These are phyloP conservation scores for Parochlus steinenii DNA, from an alignment of 2,888 invertebrate genomes.

Conservation along the genomic window DNA sequence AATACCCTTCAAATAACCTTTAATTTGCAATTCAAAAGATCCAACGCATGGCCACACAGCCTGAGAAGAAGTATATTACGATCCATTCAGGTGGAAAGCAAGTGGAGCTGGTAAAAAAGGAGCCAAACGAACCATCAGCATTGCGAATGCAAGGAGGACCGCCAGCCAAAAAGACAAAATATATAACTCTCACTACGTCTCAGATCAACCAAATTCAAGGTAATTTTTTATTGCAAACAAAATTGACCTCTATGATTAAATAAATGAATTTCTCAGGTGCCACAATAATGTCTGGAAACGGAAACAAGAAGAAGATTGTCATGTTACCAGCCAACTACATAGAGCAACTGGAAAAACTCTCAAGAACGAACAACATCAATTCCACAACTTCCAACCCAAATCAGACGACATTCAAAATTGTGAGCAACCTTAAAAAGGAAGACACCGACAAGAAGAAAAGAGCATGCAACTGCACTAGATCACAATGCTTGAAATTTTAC, in stretches of 20 bases:
- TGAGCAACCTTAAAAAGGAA: conserved; percentile 5
- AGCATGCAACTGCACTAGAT: conserved; percentile 99
- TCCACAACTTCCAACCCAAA: conserved; percentile 5
- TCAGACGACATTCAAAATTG: conserved; percentile 11
- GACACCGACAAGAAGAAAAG: conserved; percentile 25
- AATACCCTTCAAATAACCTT: too few species aligned
- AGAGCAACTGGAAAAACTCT: conserved; percentile 26
- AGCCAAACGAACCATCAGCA: background rate
- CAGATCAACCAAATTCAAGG: conserved; percentile 26
- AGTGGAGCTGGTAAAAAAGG: conserved; percentile 2
- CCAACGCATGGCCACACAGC: conserved; percentile 2
- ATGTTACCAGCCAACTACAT: conserved; percentile 41
- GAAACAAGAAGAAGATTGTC: conserved; percentile 33
- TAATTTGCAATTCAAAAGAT: too few species aligned
- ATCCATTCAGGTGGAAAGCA: background rate
- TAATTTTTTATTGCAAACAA: too few species aligned
- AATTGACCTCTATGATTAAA: too few species aligned
- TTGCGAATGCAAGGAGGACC: conserved; percentile 3
- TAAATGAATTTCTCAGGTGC: conserved; percentile 13
- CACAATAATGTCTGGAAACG: conserved; percentile 20
- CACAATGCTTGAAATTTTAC: conserved; percentile 94
- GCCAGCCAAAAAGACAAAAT: conserved; percentile 8
- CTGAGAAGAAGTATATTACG: background rate
- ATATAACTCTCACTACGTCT: conserved; percentile 25
- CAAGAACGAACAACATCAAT: conserved; percentile 12